Evolutionary conservation across 64 coral and sea anemone genomes (phyloP), one percentile per base, ranked within the genome.

Genomic region (Porites australiensis): DNA sequence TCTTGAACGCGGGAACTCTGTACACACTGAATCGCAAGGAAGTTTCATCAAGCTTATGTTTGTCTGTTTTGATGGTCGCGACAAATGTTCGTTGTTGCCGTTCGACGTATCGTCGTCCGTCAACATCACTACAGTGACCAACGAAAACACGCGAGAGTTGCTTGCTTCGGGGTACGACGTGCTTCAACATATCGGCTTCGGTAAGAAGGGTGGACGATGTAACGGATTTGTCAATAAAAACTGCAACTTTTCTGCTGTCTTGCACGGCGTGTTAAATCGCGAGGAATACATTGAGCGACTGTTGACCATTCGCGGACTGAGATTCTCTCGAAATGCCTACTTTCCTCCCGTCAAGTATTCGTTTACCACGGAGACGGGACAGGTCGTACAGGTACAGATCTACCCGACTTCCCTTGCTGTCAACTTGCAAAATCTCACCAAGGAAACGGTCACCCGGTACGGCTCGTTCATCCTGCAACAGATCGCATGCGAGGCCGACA

Each of bases 1-100:
- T 13, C 6, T 73, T 2, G 70, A 73, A 46, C 27, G 43, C 2
- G 43, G 23, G 2, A 73, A 73, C 10, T 73, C 70, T 2, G 70
- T 73, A 44, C 70, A 73, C 70, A 73, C 70, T 6, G 70, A 43
- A 45, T 44, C 70, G 43, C 21, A 27, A 2, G 70, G 70, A 73
- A 27, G 70, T 73, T 73, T 73, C 37, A 73, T 73, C 8, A 73
- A 73, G 13, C 70, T 23, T 43, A 73, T 73, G 70, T 73, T 73
- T 13, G 37, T 73, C 8, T 73, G 70, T 13, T 73, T 73, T 2
- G 70, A 73, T 13, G 70, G 70, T 11, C 22, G 70, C 23, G 8
- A 73, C 70, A 73, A 73, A 46, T 73, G 70, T 46, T 73, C 70
- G 9, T 43, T 73, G 2, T 45, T 73, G 13, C 70, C 70, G 6